Percentiles rank a stretch among this genome's conserved stretches.
Evolutionary conservation across 2,888 invertebrate species (phyloP).

Genomic region (Ichneumoninae sp.): DNA sequence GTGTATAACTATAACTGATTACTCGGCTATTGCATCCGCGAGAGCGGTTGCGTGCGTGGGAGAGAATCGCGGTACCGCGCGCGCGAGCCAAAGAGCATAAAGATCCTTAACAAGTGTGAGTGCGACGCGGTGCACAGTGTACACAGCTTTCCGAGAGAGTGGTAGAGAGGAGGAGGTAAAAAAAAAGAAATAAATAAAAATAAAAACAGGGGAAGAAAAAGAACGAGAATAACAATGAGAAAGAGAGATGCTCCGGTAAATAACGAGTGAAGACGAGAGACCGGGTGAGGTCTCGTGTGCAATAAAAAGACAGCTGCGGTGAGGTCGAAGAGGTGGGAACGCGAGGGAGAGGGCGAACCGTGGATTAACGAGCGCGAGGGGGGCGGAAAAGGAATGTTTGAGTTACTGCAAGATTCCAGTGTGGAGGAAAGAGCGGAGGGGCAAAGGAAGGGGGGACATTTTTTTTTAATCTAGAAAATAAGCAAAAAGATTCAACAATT

Average conservation of each 20-base stretch:
- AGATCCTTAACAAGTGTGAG: background rate
- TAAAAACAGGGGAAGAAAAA: background rate
- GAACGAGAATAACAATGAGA: constrained; percentile 11
- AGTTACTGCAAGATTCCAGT: constrained; percentile 7
- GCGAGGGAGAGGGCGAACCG: background rate
- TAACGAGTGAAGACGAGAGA: constrained; percentile 46
- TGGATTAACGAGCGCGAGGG: constrained; percentile 25
- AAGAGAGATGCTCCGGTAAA: constrained; percentile 22
- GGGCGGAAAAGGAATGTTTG: background rate
- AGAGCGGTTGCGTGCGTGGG: constrained; percentile 47
- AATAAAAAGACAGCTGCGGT: constrained; percentile 30
- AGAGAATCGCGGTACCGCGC: constrained; percentile 40
- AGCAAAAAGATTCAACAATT: background rate
- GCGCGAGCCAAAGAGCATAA: constrained; percentile 13
- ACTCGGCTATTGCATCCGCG: constrained; percentile 52
- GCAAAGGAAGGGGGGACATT: background rate
- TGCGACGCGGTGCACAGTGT: background rate
- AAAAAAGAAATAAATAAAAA: background rate
- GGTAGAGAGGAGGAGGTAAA: background rate
- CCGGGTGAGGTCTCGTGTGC: constrained; percentile 9
- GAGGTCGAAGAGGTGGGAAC: constrained; percentile 3
- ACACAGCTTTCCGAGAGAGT: background rate
- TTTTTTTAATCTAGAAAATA: background rate
- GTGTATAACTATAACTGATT: constrained; percentile 69
- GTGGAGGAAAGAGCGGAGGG: background rate